A percentile compares a stretch with the other conserved stretches of the same genome.
Evolutionary conservation across 2,888 invertebrate species (phyloP).

Genomic region (Nemotelus pantherinus): DNA sequence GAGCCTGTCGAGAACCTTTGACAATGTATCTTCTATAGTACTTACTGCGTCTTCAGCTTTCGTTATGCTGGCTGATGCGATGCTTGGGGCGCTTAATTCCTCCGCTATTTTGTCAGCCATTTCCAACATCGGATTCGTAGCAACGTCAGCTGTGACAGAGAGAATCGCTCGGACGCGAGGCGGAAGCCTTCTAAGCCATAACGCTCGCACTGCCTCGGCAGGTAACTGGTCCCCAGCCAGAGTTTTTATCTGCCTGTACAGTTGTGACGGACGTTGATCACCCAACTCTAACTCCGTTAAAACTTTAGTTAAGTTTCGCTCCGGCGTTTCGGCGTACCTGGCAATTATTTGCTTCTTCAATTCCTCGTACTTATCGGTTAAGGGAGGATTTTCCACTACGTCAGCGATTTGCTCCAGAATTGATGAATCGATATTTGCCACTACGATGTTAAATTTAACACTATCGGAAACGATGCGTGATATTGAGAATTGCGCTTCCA

Average conservation of each 20-base stretch:
- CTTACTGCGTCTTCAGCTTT: not conserved
- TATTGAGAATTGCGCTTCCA: too few relatives aligned
- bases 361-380: not conserved
- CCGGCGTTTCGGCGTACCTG: not conserved
- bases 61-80: not conserved
- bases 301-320: not conserved
- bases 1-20: not conserved
- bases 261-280: slow-evolving; percentile 11
- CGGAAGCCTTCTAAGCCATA: slow-evolving; percentile 10
- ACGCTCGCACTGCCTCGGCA: not conserved
- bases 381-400: not conserved
- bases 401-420: slow-evolving; percentile 12
- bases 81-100: not conserved
- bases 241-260: slow-evolving; percentile 4
- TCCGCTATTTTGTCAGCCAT: not conserved
- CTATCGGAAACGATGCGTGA: not conserved
- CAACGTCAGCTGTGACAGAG: not conserved
- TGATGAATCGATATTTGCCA: not conserved
- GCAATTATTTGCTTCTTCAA: slow-evolving; percentile 4
- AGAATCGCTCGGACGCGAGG: not conserved
- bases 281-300: not conserved
- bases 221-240: slow-evolving; percentile 2
- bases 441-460: not conserved
- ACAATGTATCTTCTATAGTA: not conserved
- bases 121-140: not conserved